A percentile compares a stretch with the other conserved stretches of the same genome.
Conservation (phyloP, 2,113 vertebrate species). For the Bubo scandiacus region DNA sequence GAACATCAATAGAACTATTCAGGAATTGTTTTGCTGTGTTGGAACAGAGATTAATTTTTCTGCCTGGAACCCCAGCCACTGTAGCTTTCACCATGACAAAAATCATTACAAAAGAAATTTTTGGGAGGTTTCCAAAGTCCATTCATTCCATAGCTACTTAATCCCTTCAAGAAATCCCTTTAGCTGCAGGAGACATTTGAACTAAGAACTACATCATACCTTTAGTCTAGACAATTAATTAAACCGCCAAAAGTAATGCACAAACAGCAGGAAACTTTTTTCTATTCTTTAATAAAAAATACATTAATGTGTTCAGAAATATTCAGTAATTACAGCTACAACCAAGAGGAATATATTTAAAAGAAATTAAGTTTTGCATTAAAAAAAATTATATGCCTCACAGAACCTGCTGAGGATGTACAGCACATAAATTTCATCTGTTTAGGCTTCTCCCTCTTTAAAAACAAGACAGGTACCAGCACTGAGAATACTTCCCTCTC, state of each 20-base stretch:
- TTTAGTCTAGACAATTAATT: constrained; percentile 50
- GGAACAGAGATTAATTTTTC: constrained; percentile 14
- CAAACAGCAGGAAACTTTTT: constrained; percentile 7
- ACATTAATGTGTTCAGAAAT: constrained; percentile 20
- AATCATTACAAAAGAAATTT: background rate
- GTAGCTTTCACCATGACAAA: background rate
- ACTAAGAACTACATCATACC: background rate
- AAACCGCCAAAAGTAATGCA: constrained; percentile 20
- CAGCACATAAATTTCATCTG: background rate
- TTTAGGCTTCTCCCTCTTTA: background rate
- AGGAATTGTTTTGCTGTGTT: background rate
- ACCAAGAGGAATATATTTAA: background rate
- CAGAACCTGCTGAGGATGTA: background rate
- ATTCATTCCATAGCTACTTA: constrained; percentile 28
- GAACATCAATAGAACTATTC: background rate
- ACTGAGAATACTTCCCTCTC: background rate
- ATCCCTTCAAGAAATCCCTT: constrained; percentile 30
- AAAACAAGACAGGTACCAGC: background rate
- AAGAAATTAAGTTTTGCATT: background rate
- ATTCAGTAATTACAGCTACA: constrained; percentile 19
- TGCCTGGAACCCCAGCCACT: background rate
- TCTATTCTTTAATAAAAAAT: background rate
- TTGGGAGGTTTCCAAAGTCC: constrained; percentile 26
- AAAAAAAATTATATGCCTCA: background rate
- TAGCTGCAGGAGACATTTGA: constrained; percentile 20